These are phyloP conservation scores for Myanophis thanlyinensis DNA, from an alignment of 2,113 vertebrate species.

Conservation along the genomic window DNA sequence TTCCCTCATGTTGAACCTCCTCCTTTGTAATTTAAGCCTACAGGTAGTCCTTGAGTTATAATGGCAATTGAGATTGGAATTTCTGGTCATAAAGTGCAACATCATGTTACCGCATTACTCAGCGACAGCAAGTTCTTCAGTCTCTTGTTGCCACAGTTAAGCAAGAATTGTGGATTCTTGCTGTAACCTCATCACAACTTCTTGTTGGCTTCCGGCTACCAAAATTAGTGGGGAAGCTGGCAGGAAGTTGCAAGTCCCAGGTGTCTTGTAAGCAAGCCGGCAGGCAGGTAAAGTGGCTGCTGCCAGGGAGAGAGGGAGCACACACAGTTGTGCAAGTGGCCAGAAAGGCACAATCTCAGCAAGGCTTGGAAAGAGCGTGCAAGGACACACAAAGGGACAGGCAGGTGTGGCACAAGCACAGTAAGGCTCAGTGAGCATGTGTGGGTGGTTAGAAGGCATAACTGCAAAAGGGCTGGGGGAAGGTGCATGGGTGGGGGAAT, in stretches of 20 bases:
- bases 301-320: neutral
- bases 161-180: neutral
- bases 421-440: neutral
- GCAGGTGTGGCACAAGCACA: neutral
- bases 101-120: neutral
- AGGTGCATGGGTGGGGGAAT: neutral
- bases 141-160: neutral
- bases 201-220: neutral
- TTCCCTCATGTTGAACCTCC: neutral
- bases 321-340: neutral
- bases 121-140: neutral
- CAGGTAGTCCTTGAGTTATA: neutral
- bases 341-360: neutral
- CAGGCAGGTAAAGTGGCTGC: neutral
- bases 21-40: neutral
- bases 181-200: neutral
- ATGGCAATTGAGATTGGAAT: neutral
- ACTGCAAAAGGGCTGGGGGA: neutral
- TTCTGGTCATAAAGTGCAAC: neutral
- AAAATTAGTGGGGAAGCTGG: neutral
- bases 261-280: neutral
- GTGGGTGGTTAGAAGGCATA: neutral
- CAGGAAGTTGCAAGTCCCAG: neutral
- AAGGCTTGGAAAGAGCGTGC: neutral
- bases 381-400: neutral